These are phyloP conservation scores for Maccullochella peelii DNA, from an alignment of 2,113 vertebrate genomes.

Conservation along the genomic window DNA sequence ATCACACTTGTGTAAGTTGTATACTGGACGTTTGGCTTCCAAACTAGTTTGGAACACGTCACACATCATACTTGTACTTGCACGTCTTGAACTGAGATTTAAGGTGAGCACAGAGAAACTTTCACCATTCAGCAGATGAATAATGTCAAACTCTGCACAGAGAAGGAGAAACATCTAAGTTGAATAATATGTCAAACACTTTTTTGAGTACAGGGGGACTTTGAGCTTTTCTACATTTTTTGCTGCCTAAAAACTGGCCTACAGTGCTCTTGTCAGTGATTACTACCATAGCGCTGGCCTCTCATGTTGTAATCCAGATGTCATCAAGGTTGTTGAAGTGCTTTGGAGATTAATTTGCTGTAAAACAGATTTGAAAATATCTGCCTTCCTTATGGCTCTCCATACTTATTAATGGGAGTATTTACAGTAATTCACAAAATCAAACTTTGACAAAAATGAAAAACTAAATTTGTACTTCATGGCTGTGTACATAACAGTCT, in stretches of 20 bases:
- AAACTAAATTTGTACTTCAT: background rate
- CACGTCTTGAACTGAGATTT: background rate
- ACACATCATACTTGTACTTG: no score
- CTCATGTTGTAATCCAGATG: constrained; percentile 23
- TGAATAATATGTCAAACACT: background rate
- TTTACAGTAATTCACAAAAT: constrained; percentile 8
- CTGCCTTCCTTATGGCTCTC: constrained; percentile 4
- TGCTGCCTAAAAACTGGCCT: background rate
- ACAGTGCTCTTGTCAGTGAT: background rate
- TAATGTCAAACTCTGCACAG: no score
- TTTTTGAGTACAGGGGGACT: no score
- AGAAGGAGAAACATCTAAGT: background rate
- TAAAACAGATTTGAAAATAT: constrained; percentile 1
- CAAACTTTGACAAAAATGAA: background rate
- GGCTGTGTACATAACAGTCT: background rate
- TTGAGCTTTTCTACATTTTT: background rate
- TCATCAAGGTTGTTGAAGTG: constrained; percentile 1
- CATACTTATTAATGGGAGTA: constrained; percentile 15
- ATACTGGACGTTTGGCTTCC: no score
- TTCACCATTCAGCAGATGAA: background rate
- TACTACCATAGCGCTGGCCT: no score
- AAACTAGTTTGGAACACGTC: no score
- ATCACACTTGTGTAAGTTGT: no score
- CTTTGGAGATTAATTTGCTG: background rate
- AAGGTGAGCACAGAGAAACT: background rate